phyloP scores from a whole-genome alignment of 2,888 invertebrate genomes.

The Lithodes maja region DNA sequence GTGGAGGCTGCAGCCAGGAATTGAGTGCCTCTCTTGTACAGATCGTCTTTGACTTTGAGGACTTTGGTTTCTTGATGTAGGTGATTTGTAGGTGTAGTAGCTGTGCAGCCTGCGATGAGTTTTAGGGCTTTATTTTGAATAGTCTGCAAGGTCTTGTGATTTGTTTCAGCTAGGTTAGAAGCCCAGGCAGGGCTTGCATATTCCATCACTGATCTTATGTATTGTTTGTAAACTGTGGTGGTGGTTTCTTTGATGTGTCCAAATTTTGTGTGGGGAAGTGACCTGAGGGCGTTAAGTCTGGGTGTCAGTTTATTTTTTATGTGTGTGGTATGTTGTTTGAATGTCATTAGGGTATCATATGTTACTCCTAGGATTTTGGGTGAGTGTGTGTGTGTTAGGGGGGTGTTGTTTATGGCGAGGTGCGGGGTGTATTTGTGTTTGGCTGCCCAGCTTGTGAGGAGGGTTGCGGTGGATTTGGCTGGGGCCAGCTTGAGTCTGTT shows the following conservation, averaged over 20 bases:
- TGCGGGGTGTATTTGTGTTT: conserved; percentile 28
- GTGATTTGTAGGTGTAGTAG: conserved; percentile 18
- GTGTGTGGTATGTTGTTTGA: background rate
- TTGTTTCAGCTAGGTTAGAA: background rate
- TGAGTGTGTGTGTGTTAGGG: conserved; percentile 17
- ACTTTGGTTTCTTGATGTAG: conserved; percentile 44
- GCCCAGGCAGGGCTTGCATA: conserved; percentile 22
- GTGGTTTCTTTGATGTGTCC: conserved; percentile 1
- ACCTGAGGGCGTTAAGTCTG: background rate
- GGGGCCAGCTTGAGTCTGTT: conserved; percentile 23
- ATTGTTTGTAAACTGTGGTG: conserved; percentile 22
- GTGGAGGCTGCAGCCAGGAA: conserved; percentile 17
- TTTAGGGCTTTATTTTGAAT: conserved; percentile 23
- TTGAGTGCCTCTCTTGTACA: conserved; percentile 30
- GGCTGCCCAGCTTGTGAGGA: conserved; percentile 13
- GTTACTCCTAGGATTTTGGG: background rate
- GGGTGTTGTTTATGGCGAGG: conserved; percentile 35
- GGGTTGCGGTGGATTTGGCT: conserved; percentile 23
- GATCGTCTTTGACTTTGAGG: conserved; percentile 15
- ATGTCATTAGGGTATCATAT: background rate
- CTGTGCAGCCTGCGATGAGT: conserved; percentile 26
- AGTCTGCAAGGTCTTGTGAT: background rate
- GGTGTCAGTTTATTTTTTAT: background rate
- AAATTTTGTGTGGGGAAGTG: background rate
- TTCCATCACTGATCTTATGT: conserved; percentile 8